Evolutionary conservation across 2,888 invertebrate genomes (phyloP), one percentile per base, ranked within the genome.

Genomic region (Drosophila leonis): DNA sequence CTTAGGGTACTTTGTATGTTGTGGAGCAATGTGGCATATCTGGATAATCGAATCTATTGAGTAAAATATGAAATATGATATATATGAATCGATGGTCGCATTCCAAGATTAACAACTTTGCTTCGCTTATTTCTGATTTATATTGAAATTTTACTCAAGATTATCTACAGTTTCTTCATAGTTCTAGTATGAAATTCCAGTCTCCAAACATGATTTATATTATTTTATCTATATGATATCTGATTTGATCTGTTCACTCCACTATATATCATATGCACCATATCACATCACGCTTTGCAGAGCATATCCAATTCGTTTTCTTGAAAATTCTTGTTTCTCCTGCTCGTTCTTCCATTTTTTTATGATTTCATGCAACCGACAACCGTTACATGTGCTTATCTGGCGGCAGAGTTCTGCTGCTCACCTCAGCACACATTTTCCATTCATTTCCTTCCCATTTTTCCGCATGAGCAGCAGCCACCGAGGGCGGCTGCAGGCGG

Each of bases 351-450:
- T 12, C 12, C 24, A 33, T 27, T 42, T 60, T 48, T 78, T 78
- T 80, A 71, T 77, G 81, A 65, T 75, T 78, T 65, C 65, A 55
- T 74, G 62, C 65, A 35, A 35, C 46, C 63, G 73, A 67, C 81
- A 86, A 77, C 72, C 83, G 75, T 81, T 81, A 75, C 84, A 79
- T 76, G 82, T 85, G 85, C 85, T 82, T 82, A 85, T 82, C 81
- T 89, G 74, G 70, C 64, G 61, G 74, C 60, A 48, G 64, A 54
- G 65, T 42, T 44, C 52, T 51, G 68, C 57, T 52, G 65, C 52
- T 54, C 71, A 68, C 68, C 65, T 69, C 57, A 49, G 52, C 68
- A 44, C 44, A 64, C 70, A 80, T 68, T 72, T 66, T 68, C 70
- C 72, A 59, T 72, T 68, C 70, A 60, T 78, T 81, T 78, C 74